A percentile compares a stretch with the other conserved stretches of the same genome.
Conservation (phyloP, 2,888 invertebrate species). For the Actias luna region DNA sequence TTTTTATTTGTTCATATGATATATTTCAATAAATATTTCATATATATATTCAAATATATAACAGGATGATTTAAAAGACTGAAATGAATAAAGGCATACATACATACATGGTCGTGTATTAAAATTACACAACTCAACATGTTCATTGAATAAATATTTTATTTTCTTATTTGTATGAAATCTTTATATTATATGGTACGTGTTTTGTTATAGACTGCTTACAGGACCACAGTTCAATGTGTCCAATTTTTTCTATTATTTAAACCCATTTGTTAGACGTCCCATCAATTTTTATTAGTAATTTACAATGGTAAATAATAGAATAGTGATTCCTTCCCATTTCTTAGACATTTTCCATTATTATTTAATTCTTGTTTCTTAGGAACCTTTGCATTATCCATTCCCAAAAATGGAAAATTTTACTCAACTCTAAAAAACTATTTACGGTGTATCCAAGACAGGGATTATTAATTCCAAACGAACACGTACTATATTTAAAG, state of each 20-base stretch:
- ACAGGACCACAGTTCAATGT: too few relatives aligned
- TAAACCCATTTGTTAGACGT: too few relatives aligned
- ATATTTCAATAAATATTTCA: not conserved
- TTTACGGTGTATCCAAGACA: not conserved
- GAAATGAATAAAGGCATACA: not conserved
- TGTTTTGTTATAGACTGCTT: too few relatives aligned
- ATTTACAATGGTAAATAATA: too few relatives aligned
- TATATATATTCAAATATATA: not conserved
- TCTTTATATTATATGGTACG: not conserved
- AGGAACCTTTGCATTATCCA: too few relatives aligned
- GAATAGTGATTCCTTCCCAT: too few relatives aligned
- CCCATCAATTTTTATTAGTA: too few relatives aligned
- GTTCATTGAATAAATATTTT: not conserved
- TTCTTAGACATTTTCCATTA: too few relatives aligned
- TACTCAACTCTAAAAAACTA: too few relatives aligned
- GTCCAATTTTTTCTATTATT: too few relatives aligned
- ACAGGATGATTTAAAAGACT: not conserved
- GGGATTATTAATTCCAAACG: not conserved
- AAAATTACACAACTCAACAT: not conserved
- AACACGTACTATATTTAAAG: not conserved
- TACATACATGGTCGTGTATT: not conserved
- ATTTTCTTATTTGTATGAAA: not conserved
- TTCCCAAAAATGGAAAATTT: too few relatives aligned
- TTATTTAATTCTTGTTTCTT: too few relatives aligned
- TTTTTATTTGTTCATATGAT: not conserved